Conservation (phyloP, 2,113 vertebrate genomes). For the Podarcis raffonei region DNA sequence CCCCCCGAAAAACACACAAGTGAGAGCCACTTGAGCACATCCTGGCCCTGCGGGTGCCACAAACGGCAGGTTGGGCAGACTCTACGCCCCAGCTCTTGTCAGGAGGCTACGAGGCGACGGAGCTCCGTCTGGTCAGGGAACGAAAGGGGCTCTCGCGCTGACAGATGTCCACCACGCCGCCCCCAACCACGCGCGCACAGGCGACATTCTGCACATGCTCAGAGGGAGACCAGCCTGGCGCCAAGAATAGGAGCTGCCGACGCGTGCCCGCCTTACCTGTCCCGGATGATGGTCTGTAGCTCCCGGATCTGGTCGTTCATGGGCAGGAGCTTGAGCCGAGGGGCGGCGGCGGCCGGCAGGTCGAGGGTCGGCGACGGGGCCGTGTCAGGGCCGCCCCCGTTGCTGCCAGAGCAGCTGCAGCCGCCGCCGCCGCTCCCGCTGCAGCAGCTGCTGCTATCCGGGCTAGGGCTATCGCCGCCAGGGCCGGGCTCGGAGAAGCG, state of each 20-base stretch:
- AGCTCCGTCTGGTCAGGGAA: no score
- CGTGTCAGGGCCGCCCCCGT: background rate
- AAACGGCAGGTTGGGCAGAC: no score
- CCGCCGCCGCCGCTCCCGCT: background rate
- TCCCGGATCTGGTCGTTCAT: conserved; percentile 93
- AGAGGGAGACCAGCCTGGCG: background rate
- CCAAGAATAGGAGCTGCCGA: background rate
- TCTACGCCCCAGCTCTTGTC: background rate
- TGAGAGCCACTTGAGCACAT: background rate
- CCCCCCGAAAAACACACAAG: no score
- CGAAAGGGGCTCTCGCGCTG: background rate
- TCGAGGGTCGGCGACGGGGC: conserved; percentile 22
- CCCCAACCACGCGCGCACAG: background rate
- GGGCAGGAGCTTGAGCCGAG: conserved; percentile 88
- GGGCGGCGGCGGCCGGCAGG: conserved; percentile 38
- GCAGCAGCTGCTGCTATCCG: background rate
- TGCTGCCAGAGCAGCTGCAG: background rate
- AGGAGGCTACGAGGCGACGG: no score
- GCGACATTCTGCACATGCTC: background rate
- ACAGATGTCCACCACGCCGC: background rate
- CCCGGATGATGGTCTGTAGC: conserved; percentile 91
- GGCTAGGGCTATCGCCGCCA: conserved; percentile 57
- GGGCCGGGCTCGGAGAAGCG: conserved; percentile 75
- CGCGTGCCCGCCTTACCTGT: conserved; percentile 80
- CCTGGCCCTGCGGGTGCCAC: background rate